These are phyloP conservation scores for Calidris pugnax DNA, from an alignment of 2,113 vertebrate genomes.

Conservation along the genomic window DNA sequence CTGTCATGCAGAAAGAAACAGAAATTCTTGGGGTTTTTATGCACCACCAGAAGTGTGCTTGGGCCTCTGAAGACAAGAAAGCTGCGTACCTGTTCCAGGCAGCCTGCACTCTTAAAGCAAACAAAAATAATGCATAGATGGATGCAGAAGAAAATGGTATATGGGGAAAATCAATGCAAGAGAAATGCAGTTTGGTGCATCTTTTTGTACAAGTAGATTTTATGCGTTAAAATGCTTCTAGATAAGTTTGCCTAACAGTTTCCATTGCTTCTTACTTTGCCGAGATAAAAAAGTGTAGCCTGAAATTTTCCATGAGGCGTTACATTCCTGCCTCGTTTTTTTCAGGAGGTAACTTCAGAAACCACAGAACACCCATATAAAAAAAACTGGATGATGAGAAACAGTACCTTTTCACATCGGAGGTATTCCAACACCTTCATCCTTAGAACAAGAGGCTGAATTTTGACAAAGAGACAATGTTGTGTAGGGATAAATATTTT, in stretches of 20 bases:
- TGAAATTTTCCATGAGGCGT: neutral
- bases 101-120: neutral
- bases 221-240: neutral
- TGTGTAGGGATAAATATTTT: neutral
- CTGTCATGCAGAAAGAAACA: neutral
- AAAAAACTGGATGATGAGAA: neutral
- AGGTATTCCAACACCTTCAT: neutral
- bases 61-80: neutral
- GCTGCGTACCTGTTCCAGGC: neutral
- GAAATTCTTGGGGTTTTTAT: neutral
- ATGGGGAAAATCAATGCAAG: neutral
- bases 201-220: neutral
- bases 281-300: neutral
- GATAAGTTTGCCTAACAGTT: neutral
- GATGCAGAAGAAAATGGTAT: neutral
- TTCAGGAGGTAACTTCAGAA: neutral
- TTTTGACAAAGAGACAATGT: neutral
- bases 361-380: neutral
- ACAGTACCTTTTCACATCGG: neutral
- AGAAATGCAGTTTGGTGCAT: neutral
- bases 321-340: neutral
- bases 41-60: neutral
- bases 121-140: neutral
- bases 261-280: neutral
- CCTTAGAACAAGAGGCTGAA: neutral